phyloP scores from a whole-genome alignment of 53 echinoderm and acorn worm species.

The Hippasteria phrygiana region DNA sequence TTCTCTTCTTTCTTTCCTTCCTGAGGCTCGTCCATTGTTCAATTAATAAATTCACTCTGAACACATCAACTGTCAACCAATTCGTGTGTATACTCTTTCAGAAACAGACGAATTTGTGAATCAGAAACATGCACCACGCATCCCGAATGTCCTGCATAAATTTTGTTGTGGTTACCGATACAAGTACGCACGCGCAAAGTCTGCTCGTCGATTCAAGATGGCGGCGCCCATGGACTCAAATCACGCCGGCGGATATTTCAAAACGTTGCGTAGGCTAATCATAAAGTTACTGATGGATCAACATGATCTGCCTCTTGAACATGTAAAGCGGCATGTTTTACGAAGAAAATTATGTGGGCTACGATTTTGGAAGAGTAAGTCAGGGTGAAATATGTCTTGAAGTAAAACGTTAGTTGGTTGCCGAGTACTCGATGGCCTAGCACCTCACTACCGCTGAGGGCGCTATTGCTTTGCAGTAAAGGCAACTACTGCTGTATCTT shows the following conservation, averaged over 20 bases:
- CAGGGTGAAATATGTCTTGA: neutral
- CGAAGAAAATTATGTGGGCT: too few relatives aligned
- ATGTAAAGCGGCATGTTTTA: too few relatives aligned
- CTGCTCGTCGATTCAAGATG: neutral
- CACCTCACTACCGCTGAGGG: neutral
- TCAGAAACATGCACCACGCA: neutral
- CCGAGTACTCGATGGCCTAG: neutral
- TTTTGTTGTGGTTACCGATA: constrained; percentile 75
- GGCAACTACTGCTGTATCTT: neutral
- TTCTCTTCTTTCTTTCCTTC: constrained; percentile 99
- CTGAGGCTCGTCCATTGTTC: constrained; percentile 82
- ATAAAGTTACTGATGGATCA: too few relatives aligned
- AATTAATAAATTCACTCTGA: neutral
- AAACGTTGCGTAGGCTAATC: too few relatives aligned
- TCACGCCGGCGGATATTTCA: neutral
- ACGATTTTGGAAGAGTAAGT: too few relatives aligned
- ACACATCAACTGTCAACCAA: neutral
- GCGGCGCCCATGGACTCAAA: neutral
- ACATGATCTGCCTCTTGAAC: too few relatives aligned
- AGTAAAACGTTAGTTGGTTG: neutral
- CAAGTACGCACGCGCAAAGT: constrained; percentile 63
- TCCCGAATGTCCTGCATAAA: neutral
- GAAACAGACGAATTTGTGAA: neutral
- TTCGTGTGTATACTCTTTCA: neutral
- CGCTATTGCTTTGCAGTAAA: neutral